Base-by-base conservation (phyloP, 30 jellyfish, hydroid and myxozoan genomes). In the Aurelia sp. region DNA sequence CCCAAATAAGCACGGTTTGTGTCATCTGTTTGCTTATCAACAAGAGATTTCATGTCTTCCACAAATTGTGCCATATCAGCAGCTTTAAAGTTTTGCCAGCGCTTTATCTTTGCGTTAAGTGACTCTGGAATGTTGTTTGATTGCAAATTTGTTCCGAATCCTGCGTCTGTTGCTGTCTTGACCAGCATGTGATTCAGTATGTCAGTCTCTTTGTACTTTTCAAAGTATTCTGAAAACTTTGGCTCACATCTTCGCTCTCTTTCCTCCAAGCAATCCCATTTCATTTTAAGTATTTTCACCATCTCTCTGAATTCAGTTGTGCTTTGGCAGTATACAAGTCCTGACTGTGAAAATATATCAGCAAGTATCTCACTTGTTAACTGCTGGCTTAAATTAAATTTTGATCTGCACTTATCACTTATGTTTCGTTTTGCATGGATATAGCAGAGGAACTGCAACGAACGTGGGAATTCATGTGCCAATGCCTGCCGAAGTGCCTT, bases 41-140 rank as follows among this genome's bases (percentile, higher is more conserved):
- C 81, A 20, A 70, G n/a, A 44, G 69, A 20, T 31, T 70, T 70
- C 70, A 70, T 70, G 81, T 70, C 81, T 17, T 70, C 67, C 19
- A 70, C 23, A 44, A 70, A 70, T 27, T 11, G 23, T 17, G 69
- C 81, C 64, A 70, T 70, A 13, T 70, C 70, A 15, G 62, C 40
- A 15, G 23, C n/a, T 22, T 70, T 16, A 70, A 70, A 70, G 69
- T 31, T 37, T 44, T 70, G 81, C 81, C 33, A 27, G 33, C 33
- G 33, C 33, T 27, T 27, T 27, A 27, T 27, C 33, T 27, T 27
- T 27, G 33, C 33, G 33, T 27, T 27, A 27, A 27, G 33, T 27
- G 33, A 27, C 33, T 27, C 33, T 27, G 33, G 33, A 64, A 70
- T 16, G 66, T 21, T 70, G 30, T 33, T 27, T 27, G 33, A 27